phyloP scores from a whole-genome alignment of 1,140 invertebrate genomes.

The Oedothorax gibbosus region DNA sequence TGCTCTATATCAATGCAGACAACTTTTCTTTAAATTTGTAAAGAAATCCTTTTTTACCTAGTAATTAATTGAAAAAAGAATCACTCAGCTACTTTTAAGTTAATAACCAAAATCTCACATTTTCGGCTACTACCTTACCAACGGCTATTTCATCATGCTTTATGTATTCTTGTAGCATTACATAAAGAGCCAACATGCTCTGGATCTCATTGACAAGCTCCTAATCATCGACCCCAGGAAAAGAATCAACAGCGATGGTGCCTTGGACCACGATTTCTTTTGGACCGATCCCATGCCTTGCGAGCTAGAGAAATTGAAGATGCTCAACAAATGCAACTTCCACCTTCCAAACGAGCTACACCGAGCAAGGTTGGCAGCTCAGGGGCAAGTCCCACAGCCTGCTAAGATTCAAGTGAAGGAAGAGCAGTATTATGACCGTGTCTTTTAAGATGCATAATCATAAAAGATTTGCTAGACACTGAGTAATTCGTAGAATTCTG shows the following conservation, averaged over 20 bases:
- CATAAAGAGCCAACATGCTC: constrained; percentile 90
- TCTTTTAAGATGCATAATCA: neutral
- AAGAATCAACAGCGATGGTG: constrained; percentile 89
- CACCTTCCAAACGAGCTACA: neutral
- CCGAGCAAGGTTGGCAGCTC: neutral
- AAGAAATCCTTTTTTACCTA: too few relatives aligned
- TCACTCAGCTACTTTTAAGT: too few relatives aligned
- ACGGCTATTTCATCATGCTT: neutral
- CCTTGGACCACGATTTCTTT: constrained; percentile 97
- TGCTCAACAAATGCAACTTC: constrained; percentile 86
- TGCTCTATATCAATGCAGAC: too few relatives aligned
- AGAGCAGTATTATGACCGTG: constrained; percentile 14
- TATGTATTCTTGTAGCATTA: constrained; percentile 74
- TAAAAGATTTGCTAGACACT: too few relatives aligned
- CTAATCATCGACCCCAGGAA: constrained; percentile 92
- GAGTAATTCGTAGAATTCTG: too few relatives aligned
- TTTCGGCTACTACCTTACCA: too few relatives aligned
- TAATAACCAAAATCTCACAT: too few relatives aligned
- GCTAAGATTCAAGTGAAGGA: neutral
- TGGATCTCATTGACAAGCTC: constrained; percentile 93
- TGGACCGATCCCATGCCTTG: constrained; percentile 97
- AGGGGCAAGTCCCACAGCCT: neutral
- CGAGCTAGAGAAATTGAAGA: constrained; percentile 91
- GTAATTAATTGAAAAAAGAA: too few relatives aligned
- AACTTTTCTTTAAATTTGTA: too few relatives aligned